phyloP scores from a whole-genome alignment of 2,797 vertebrate species.

The Cetoscarus ocellatus region DNA sequence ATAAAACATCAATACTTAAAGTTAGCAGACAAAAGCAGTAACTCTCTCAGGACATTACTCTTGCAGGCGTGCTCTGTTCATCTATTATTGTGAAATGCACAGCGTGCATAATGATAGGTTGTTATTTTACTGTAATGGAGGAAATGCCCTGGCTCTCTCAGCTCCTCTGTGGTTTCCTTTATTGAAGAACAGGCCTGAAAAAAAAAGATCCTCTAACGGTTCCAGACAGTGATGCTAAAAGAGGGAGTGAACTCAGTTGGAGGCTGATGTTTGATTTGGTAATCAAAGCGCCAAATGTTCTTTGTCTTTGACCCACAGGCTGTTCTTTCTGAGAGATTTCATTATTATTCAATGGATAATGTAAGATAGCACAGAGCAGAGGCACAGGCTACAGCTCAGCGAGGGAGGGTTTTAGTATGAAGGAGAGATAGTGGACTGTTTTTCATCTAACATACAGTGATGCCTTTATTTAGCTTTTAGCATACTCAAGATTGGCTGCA shows the following conservation, averaged over 20 bases:
- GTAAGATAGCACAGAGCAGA: background rate
- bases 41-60: conserved; percentile 3
- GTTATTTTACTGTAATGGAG: conserved; percentile 23
- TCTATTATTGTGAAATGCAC: conserved; percentile 33
- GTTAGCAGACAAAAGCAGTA: conserved; percentile 3
- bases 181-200: conserved; percentile 4
- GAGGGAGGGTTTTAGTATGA: background rate
- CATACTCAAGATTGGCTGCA: too few species aligned
- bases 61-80: conserved; percentile 1
- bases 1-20: background rate
- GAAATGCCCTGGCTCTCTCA: conserved; percentile 6
- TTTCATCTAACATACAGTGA: too few species aligned
- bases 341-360: background rate
- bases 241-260: conserved; percentile 5
- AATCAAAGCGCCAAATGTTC: conserved; percentile 9
- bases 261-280: conserved; percentile 18
- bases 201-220: background rate
- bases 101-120: conserved; percentile 22
- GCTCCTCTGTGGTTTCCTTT: conserved; percentile 27
- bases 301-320: background rate
- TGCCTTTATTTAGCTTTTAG: too few species aligned
- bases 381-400: background rate
- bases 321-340: background rate
- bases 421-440: too few species aligned
- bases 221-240: conserved; percentile 13